A percentile compares a stretch with the other conserved stretches of the same genome.
Conservation (phyloP, 2,888 invertebrate genomes). For the Eustalomyia histrio region DNA sequence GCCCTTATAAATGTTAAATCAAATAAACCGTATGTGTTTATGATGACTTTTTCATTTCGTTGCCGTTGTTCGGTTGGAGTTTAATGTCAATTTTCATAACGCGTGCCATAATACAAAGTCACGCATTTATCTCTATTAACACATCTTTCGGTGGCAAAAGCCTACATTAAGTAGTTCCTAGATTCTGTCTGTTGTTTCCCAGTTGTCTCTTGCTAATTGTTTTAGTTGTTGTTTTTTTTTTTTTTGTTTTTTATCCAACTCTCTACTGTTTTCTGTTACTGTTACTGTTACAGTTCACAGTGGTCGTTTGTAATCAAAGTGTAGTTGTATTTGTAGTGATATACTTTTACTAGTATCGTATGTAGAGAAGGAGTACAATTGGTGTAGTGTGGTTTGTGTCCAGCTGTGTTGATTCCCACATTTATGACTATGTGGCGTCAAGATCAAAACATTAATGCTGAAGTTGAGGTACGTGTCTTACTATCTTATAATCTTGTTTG, state of each 20-base stretch:
- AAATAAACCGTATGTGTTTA: conserved; percentile 24
- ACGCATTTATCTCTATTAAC: conserved; percentile 66
- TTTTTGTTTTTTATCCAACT: not conserved
- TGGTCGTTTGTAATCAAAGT: not conserved
- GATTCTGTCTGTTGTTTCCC: conserved; percentile 43
- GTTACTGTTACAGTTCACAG: no score
- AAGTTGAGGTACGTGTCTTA: conserved; percentile 60
- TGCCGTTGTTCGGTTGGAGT: conserved; percentile 12
- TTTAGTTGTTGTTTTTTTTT: no score
- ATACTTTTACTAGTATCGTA: no score
- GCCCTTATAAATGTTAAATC: conserved; percentile 54
- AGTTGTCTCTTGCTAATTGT: conserved; percentile 61
- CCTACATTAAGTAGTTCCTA: conserved; percentile 52
- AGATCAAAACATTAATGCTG: conserved; percentile 62
- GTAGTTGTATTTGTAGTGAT: not conserved
- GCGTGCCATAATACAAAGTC: conserved; percentile 66
- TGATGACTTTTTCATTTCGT: not conserved
- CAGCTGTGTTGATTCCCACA: conserved; percentile 64
- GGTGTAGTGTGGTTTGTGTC: conserved; percentile 23
- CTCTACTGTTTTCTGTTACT: not conserved
- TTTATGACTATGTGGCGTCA: conserved; percentile 62
- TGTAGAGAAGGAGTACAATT: not conserved
- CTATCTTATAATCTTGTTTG: conserved; percentile 62
- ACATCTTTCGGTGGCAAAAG: conserved; percentile 55
- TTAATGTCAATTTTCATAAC: conserved; percentile 40